A percentile compares a stretch with the other conserved stretches of the same genome.
Conservation (phyloP, 2,113 vertebrate genomes). For the Chlamydotis undulata region DNA sequence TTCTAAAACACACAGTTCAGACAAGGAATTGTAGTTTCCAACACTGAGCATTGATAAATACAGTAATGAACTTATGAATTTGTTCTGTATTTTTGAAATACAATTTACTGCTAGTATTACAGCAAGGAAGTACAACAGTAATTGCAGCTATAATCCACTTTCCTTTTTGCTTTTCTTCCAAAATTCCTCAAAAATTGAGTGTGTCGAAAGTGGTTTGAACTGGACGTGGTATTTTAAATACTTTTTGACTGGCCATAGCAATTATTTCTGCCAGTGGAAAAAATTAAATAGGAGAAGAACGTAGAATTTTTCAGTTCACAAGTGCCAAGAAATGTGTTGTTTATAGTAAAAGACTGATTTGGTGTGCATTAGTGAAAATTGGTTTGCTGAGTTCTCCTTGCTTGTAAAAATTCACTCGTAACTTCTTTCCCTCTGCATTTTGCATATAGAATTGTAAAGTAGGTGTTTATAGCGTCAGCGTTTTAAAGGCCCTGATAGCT, state of each 20-base stretch:
- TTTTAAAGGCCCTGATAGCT: neutral
- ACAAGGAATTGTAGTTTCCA: neutral
- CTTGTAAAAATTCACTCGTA: neutral
- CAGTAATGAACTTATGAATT: neutral
- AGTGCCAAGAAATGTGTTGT: slow-evolving; percentile 36
- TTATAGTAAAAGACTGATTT: neutral
- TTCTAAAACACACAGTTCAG: neutral
- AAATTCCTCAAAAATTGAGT: slow-evolving; percentile 43
- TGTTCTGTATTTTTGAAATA: neutral
- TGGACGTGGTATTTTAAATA: slow-evolving; percentile 29
- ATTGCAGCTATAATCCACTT: slow-evolving; percentile 12
- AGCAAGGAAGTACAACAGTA: neutral
- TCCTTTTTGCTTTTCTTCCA: slow-evolving; percentile 19
- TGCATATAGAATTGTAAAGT: neutral
- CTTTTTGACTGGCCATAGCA: slow-evolving; percentile 3
- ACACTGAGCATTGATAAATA: neutral
- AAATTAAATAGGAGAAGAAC: slow-evolving; percentile 5
- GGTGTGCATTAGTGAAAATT: neutral
- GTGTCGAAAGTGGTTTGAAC: slow-evolving; percentile 14
- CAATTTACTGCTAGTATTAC: neutral
- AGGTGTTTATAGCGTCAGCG: neutral
- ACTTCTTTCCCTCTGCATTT: neutral
- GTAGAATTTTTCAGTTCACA: slow-evolving; percentile 2
- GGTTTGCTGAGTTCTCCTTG: neutral
- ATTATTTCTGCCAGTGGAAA: slow-evolving; percentile 43